phyloP scores from a whole-genome alignment of 2,113 vertebrate genomes.

The Mastomys coucha region DNA sequence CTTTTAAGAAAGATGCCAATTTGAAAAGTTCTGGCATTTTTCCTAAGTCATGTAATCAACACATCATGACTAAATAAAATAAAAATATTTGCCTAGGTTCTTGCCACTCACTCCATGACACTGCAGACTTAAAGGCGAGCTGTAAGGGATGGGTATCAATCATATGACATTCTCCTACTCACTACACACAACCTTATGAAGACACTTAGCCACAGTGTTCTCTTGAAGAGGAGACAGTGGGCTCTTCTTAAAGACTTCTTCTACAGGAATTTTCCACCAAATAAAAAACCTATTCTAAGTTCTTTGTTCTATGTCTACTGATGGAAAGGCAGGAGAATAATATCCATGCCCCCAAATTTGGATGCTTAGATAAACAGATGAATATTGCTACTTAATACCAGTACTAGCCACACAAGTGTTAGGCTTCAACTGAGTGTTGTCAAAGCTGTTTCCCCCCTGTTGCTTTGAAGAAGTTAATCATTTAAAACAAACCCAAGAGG shows the following conservation, averaged over 20 bases:
- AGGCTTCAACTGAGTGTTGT: background rate
- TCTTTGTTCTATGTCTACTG: background rate
- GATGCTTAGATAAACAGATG: background rate
- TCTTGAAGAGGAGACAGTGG: too few species aligned
- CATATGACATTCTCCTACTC: background rate
- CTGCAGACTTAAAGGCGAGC: background rate
- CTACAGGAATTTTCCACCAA: background rate
- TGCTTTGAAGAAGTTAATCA: background rate
- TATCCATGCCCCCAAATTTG: background rate
- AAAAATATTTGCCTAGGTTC: background rate
- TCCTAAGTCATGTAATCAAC: background rate
- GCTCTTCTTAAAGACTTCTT: background rate
- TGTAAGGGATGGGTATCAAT: background rate
- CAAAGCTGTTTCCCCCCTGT: background rate
- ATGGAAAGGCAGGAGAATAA: background rate
- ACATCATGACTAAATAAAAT: background rate
- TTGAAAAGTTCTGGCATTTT: background rate
- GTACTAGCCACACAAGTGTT: background rate
- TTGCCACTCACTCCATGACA: background rate
- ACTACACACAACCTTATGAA: background rate
- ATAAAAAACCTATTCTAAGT: background rate
- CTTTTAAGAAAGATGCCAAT: background rate
- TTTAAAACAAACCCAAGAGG: slow-evolving; percentile 2
- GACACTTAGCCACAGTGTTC: background rate
- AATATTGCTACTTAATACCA: background rate